Evolutionary conservation across 1,140 invertebrate genomes (phyloP), one percentile per base, ranked within the genome.

Genomic region (Drosophila pachea): DNA sequence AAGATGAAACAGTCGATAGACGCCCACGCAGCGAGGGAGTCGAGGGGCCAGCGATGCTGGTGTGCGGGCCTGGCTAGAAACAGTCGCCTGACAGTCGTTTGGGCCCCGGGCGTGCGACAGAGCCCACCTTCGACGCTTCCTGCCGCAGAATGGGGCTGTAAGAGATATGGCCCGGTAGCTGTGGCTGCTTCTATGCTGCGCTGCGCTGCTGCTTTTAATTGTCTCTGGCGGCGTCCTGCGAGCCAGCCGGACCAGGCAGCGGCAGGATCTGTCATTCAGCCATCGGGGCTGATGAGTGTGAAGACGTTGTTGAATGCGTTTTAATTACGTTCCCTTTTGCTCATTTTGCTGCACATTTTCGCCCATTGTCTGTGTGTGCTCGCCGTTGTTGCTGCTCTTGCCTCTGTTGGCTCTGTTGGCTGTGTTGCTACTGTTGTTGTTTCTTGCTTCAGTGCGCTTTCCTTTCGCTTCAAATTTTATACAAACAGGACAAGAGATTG

Each of bases 261-360:
- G 12, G 40, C 40, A 1, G 12, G n/a, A 12, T n/a, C 12, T 40
- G 36, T 16, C 49, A 11, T 35, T 16, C 7, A 7, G 35, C 35
- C 36, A 55, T 33, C 22, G n/a, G 35, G 16, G 31, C 43, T 35
- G 43, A 47, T 63, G 50, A 53, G 54, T 45, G 40, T 69, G 67
- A 58, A 65, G 61, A 38, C 36, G 61, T 65, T 42, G 68, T 35
- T 78, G 67, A 74, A 74, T 74, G 66, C 71, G 76, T 78, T 78
- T 78, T 78, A 78, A 78, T 78, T 78, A 74, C 76, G 67, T 64
- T 69, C 73, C 65, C 61, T 64, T 56, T 74, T 78, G 76, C 76
- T 74, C 62, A 78, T 74, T 78, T 78, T 55, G 45, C 61, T 55
- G 62, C 75, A 64, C 61, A 74, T 59, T 68, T 56, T 61, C 40